Base-by-base conservation (phyloP, 2,797 vertebrate species). In the Coilia nasus region DNA sequence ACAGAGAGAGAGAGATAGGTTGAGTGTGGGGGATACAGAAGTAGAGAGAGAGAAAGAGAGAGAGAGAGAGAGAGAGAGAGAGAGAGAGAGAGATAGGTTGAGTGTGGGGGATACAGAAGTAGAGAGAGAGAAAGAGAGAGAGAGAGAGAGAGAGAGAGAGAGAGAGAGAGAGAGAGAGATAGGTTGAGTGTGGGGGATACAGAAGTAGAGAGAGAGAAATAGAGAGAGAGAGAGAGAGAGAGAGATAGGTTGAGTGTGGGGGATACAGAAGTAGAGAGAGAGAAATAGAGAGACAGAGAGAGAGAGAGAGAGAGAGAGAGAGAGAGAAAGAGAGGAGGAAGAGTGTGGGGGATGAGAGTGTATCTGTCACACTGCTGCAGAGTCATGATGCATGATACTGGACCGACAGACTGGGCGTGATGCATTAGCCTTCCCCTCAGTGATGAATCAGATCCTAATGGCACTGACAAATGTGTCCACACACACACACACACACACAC, bases 381-480 rank as follows among this genome's bases (percentile, higher is more conserved):
- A 44, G 31, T 41, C 14, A 41, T 78, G 71, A 78, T 78, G 35
- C 31, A 78, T 78, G 71, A 21, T 78, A 6, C 71, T 78, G 71
- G 19, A 35, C 71, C 7, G 35, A 78, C 71, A 78, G 71, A 78
- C 71, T 78, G 71, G 31, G 17, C 21, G 19, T 78, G 71, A 78
- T 78, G 71, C 71, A 78, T 78, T 21, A 44, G 71, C 17, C 5
- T 15, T 41, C 35, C 35, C 7, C 71, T 44, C 31, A 21, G 15
- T 78, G 71, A 78, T 44, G 17, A 78, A 78, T 78, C 35, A 44
- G 71, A 31, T 78, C 71, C 71, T 41, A 78, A 78, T 78, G 71
- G 71, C 71, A 78, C 15, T 78, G 71, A 78, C 71, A 78, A 78
- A 78, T 35, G 71, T 31, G 67, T 75, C 67, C 67, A 41, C 67